Evolutionary conservation across 2,113 vertebrate genomes (phyloP), one percentile per base, ranked within the genome.

Genomic region (Thomomys bottae): DNA sequence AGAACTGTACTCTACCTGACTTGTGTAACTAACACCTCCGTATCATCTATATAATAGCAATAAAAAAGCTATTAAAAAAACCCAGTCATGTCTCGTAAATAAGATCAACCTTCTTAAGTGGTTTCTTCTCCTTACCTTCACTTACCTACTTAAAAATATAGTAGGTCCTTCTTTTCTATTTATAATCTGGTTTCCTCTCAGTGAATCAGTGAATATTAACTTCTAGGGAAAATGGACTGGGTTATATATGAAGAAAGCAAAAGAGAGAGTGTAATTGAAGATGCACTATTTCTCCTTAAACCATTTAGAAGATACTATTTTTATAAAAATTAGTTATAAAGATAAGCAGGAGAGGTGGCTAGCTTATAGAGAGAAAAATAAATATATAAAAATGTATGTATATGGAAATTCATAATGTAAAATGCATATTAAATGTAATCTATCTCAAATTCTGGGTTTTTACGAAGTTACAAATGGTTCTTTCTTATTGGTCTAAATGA

Each of bases 361-460:
- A 40, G 17, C 10, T 78, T 40, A 38, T 20, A 91, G 45, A 90
- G 32, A 89, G 57, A 72, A 91, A 89, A 91, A 45, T 24, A 36
- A 0, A 81, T 54, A 54, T 54, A 18, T 54, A 15, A 54, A 54
- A 54, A 54, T 8, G 11, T 45, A 45, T 54, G 5, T 18, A 34
- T 64, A 2, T 78, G 40, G 32, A 63, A 85, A 21, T 40, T 82
- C 6, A 21, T n/a, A 14, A 61, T 24, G 36, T 26, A 92, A 84
- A 90, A 71, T 70, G 38, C n/a, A 71, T 61, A 49, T 92, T 75
- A 91, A n/a, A 61, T 94, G 83, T 89, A 75, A 80, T 42, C 75
- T 4, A 34, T 73, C 26, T 32, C 21, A 17, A 82, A 67, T 64
- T 61, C 49, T n/a, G 7, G 14, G 3, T 61, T 30, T 73, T 89